Conservation (phyloP, 2,888 invertebrate genomes). For the Choreutis nemorana region DNA sequence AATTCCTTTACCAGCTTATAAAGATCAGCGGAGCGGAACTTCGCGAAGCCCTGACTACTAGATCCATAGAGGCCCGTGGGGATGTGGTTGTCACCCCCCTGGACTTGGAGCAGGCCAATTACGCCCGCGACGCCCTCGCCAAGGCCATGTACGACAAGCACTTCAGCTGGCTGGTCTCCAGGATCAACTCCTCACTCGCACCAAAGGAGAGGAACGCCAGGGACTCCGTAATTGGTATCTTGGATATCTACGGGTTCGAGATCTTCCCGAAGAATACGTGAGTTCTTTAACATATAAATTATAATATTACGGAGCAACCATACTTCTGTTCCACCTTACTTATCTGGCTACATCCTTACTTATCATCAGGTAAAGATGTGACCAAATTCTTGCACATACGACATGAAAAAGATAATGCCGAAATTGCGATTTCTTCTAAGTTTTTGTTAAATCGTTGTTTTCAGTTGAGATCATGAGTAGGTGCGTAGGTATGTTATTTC, state of each 20-base stretch:
- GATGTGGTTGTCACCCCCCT: constrained; percentile 86
- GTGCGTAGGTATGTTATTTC: too few relatives aligned
- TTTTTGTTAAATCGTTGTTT: too few relatives aligned
- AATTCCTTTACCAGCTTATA: too few relatives aligned
- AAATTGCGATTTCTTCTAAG: too few relatives aligned
- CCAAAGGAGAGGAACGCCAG: constrained; percentile 62
- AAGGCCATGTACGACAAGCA: constrained; percentile 92
- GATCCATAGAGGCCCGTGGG: constrained; percentile 86
- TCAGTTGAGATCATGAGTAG: too few relatives aligned
- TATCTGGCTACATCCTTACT: too few relatives aligned
- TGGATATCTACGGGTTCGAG: constrained; percentile 96
- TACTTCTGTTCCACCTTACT: too few relatives aligned
- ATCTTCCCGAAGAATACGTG: constrained; percentile 90
- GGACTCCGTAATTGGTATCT: constrained; percentile 83
- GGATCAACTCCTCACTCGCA: constrained; percentile 79
- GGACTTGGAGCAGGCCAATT: constrained; percentile 81
- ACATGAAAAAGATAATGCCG: too few relatives aligned
- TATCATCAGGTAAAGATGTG: too few relatives aligned
- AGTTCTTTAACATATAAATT: too few relatives aligned
- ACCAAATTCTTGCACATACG: too few relatives aligned
- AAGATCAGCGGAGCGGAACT: constrained; percentile 74
- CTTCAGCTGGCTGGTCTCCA: constrained; percentile 88
- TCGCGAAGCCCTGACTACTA: constrained; percentile 77
- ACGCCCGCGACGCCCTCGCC: constrained; percentile 88
- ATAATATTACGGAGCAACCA: too few relatives aligned